Conservation (phyloP, 2,797 vertebrate species). For the Fistularia commersonii region DNA sequence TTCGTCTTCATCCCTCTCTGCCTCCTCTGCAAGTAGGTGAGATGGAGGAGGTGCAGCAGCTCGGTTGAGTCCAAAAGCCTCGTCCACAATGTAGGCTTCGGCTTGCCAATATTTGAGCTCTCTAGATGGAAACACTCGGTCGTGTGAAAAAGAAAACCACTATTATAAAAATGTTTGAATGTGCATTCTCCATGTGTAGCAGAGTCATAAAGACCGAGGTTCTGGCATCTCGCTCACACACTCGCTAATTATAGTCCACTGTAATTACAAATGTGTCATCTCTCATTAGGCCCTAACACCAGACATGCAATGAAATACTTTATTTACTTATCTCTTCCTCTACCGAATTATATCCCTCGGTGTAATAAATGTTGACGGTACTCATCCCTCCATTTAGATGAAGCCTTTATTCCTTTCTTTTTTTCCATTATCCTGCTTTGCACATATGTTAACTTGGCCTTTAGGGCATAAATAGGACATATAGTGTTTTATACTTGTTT, state of each 20-base stretch:
- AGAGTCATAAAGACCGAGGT: constrained; percentile 37
- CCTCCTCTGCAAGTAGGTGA: constrained; percentile 56
- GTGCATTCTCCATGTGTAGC: neutral
- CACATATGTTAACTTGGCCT: constrained; percentile 45
- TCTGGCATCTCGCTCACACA: constrained; percentile 61
- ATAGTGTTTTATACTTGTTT: constrained; percentile 33
- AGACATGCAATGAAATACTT: constrained; percentile 53
- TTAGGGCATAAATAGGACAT: constrained; percentile 19
- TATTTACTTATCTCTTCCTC: constrained; percentile 24
- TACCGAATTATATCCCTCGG: constrained; percentile 5
- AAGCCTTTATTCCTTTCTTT: constrained; percentile 33
- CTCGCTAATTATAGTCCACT: constrained; percentile 65
- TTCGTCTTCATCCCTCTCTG: constrained; percentile 36
- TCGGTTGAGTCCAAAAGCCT: constrained; percentile 26
- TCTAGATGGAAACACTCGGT: neutral
- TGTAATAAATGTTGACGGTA: constrained; percentile 24
- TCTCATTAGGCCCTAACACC: constrained; percentile 63
- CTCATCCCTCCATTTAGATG: constrained; percentile 34
- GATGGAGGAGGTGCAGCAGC: constrained; percentile 50
- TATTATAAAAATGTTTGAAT: neutral
- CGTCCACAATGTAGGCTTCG: constrained; percentile 34
- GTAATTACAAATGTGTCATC: constrained; percentile 74
- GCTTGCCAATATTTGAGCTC: constrained; percentile 31
- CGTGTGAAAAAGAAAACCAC: neutral
- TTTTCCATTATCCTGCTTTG: constrained; percentile 41